Conservation (phyloP, 2,888 invertebrate species). For the Pomacea canaliculata region DNA sequence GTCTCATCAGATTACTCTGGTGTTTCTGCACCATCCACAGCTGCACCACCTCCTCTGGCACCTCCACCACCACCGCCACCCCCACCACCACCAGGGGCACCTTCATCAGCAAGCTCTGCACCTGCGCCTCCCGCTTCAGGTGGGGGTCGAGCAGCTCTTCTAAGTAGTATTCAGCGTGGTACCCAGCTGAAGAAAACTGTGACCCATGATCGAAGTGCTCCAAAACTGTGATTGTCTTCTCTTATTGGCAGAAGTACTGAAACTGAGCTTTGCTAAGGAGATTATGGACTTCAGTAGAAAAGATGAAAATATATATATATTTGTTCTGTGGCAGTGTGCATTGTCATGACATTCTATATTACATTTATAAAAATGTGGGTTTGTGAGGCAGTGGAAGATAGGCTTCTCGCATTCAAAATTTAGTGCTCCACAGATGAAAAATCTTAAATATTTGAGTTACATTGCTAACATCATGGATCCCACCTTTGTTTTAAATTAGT, state of each 20-base stretch:
- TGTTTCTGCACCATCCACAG: slow-evolving; percentile 17
- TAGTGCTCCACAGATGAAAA: too few relatives aligned
- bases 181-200: slow-evolving; percentile 48
- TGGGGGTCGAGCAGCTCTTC: slow-evolving; percentile 44
- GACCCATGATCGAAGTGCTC: slow-evolving; percentile 56
- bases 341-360: too few relatives aligned
- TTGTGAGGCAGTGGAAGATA: too few relatives aligned
- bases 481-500: too few relatives aligned
- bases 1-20: slow-evolving; percentile 31
- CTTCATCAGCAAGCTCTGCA: slow-evolving; percentile 33
- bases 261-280: too few relatives aligned
- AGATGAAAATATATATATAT: too few relatives aligned
- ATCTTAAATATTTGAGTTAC: too few relatives aligned
- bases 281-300: too few relatives aligned
- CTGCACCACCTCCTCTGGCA: slow-evolving; percentile 26
- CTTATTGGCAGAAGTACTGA: not conserved
- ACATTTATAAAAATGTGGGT: too few relatives aligned
- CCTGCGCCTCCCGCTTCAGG: slow-evolving; percentile 23
- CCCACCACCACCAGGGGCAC: slow-evolving; percentile 27
- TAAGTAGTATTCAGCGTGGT: slow-evolving; percentile 51
- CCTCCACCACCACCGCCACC: slow-evolving; percentile 28
- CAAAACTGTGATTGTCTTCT: slow-evolving; percentile 36
- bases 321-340: too few relatives aligned
- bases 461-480: too few relatives aligned
- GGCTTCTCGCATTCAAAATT: too few relatives aligned